Evolutionary conservation across 2,888 invertebrate species (phyloP).

Genomic region (Tetragonula carbonaria): DNA sequence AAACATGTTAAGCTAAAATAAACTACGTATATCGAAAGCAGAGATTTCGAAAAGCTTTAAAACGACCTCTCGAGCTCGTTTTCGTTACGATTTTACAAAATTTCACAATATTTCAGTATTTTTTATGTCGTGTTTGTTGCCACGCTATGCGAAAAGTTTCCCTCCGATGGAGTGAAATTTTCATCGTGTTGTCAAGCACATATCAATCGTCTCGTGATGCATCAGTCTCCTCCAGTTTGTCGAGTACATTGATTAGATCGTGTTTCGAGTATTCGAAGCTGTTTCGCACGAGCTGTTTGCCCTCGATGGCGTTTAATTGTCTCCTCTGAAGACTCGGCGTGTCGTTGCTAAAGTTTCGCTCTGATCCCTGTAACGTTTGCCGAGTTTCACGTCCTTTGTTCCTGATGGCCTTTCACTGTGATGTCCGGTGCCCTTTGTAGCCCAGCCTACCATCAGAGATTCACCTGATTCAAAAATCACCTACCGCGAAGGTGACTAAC

Average conservation of each 20-base stretch:
- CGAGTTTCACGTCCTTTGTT: not conserved
- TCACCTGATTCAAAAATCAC: not conserved
- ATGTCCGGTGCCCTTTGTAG: not conserved
- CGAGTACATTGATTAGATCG: not conserved
- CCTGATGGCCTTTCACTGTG: not conserved
- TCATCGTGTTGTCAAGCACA: too few species aligned
- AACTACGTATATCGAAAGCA: too few species aligned
- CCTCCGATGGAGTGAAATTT: too few species aligned
- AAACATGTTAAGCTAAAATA: too few species aligned
- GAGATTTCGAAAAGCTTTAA: too few species aligned
- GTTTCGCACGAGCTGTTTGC: not conserved
- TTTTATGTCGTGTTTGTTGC: too few species aligned
- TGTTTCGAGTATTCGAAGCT: not conserved
- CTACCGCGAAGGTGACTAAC: not conserved
- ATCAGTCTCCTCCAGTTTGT: not conserved
- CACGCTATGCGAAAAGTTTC: too few species aligned
- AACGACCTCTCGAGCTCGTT: too few species aligned
- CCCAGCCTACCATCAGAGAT: not conserved
- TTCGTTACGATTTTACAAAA: too few species aligned
- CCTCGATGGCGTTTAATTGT: slow-evolving; percentile 4
- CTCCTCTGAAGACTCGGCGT: not conserved
- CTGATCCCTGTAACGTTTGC: not conserved
- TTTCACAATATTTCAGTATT: too few species aligned
- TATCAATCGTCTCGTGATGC: not conserved
- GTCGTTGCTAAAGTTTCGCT: not conserved